Evolutionary conservation across 2,113 vertebrate species (phyloP).

Genomic region (Prionailurus viverrinus): DNA sequence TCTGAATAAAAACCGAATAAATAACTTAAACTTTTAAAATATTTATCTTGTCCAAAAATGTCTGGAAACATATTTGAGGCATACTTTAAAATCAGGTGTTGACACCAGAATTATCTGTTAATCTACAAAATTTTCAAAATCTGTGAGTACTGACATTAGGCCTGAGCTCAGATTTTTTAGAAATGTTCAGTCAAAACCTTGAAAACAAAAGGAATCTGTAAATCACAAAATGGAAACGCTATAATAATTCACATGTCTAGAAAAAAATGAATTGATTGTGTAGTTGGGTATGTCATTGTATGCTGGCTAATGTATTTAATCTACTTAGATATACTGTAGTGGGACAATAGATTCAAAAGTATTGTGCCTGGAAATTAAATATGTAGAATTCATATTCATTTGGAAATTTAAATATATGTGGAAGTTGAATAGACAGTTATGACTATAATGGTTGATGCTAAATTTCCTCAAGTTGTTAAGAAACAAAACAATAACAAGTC

Average conservation of each 20-base stretch:
- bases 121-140: not conserved
- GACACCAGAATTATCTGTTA: not conserved
- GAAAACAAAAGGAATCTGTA: not conserved
- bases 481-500: not conserved
- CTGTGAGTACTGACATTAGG: not conserved
- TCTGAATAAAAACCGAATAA: not conserved
- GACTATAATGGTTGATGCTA: not conserved
- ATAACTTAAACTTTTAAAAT: slow-evolving; percentile 14
- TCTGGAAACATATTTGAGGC: not conserved
- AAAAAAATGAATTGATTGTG: not conserved
- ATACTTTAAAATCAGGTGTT: not conserved
- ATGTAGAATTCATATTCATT: slow-evolving; percentile 1
- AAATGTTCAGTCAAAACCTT: not conserved
- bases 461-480: not conserved
- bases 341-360: not conserved
- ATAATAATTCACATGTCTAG: not conserved
- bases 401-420: slow-evolving; percentile 42
- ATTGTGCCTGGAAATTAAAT: not conserved
- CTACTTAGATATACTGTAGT: not conserved
- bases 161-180: not conserved
- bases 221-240: not conserved
- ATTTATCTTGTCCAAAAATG: not conserved
- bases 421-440: not conserved
- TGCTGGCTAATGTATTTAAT: not conserved
- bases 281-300: not conserved